Percentiles rank a stretch among this genome's conserved stretches.
These are phyloP conservation scores for Athetis lepigone DNA, from an alignment of 2,888 invertebrate genomes.

Conservation along the genomic window DNA sequence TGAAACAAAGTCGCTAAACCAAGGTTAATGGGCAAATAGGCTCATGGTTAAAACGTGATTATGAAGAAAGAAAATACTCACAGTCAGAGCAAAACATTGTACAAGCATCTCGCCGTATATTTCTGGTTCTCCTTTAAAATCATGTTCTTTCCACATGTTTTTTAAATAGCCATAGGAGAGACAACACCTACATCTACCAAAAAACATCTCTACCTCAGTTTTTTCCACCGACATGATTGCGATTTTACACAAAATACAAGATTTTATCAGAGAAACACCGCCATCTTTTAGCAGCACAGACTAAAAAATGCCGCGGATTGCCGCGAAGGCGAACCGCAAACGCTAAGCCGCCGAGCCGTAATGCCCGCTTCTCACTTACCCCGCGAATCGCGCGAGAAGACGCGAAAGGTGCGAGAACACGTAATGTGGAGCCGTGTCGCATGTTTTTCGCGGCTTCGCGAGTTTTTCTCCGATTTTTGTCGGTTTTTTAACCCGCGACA, in stretches of 20 bases:
- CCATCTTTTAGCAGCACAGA: slow-evolving; percentile 51
- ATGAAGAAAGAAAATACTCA: slow-evolving; percentile 66
- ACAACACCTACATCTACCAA: slow-evolving; percentile 79
- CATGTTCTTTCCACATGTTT: slow-evolving; percentile 75
- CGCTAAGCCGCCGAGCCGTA: no score
- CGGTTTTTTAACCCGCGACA: no score
- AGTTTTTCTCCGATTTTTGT: no score
- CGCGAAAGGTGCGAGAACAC: no score
- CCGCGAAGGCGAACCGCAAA: no score
- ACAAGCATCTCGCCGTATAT: slow-evolving; percentile 78
- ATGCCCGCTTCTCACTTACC: no score
- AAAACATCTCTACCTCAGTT: slow-evolving; percentile 66
- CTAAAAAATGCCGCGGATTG: slow-evolving; percentile 25
- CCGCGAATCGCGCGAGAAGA: no score
- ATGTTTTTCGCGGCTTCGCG: no score
- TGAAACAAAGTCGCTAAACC: slow-evolving; percentile 47
- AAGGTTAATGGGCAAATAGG: slow-evolving; percentile 52
- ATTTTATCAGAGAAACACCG: slow-evolving; percentile 23
- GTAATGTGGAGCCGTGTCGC: no score
- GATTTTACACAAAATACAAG: slow-evolving; percentile 8
- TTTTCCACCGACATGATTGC: slow-evolving; percentile 45
- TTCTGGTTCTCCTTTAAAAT: slow-evolving; percentile 66
- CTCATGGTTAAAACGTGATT: slow-evolving; percentile 36
- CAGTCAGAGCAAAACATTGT: slow-evolving; percentile 77
- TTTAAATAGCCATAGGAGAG: slow-evolving; percentile 74